Evolutionary conservation across 2,888 invertebrate genomes (phyloP), one percentile per base, ranked within the genome.

Genomic region (Tridacna crocea): DNA sequence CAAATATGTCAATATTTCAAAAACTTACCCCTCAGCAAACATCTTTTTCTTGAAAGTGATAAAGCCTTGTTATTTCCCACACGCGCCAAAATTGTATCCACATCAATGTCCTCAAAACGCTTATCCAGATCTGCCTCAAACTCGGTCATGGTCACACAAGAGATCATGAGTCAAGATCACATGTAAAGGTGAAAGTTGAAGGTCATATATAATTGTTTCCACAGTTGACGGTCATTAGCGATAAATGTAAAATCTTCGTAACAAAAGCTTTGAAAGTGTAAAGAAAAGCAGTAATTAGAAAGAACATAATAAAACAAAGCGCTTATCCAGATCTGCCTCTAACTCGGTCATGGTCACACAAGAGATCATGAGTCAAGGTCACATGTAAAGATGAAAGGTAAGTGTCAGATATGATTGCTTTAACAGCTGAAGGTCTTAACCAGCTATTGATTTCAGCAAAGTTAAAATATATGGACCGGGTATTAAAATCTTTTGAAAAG

Each of bases 41-140:
- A 86, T 10, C 85, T 77, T 68, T 84, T 87, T 61, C 88, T 80
- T 12, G 87, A 86, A 51, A 88, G 87, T 6, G 84, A 87, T 24
- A 90, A 73, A 26, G 90, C 89, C 22, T 82, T 81, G 63, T 88
- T 80, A 22, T 88, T 78, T 55, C 88, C 88, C 22, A 87, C 88
- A 48, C 90, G 83, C 55, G 90, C 88, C 46, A 91, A 81, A 63
- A 91, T 87, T 63, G 79, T 85, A 11, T 91, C 90, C 19, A 91
- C 83, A 77, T 91, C 90, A 55, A 91, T 73, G 75, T 89, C 88
- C 61, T 88, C 83, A 75, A 87, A 89, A 27, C 88, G 82, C 75
- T 79, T 85, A 70, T 88, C 88, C 19, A 77, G 75, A 47, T 82
- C 84, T 60, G 86, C 82, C 55, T 88, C 88, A 27, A 88, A 81